Percentiles rank a stretch among this genome's conserved stretches.
Evolutionary conservation across 2,797 vertebrate genomes (phyloP).

Genomic region (Peromyscus attwateri): DNA sequence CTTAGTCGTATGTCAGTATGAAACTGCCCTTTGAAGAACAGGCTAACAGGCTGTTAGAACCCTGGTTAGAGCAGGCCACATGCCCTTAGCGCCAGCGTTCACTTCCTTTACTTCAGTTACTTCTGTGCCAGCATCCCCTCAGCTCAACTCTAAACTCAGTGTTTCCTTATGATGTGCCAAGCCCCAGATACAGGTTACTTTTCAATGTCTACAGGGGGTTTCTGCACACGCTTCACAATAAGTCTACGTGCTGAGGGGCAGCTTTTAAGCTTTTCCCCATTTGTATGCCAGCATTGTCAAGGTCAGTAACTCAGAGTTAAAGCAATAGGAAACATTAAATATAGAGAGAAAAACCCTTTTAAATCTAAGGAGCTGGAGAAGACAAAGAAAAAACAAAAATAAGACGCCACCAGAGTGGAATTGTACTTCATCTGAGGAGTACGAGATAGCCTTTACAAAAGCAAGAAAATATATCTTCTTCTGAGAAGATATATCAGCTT

Average conservation of each 20-base stretch:
- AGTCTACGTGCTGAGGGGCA: neutral
- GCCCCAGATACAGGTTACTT: neutral
- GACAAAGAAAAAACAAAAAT: neutral
- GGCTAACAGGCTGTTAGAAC: neutral
- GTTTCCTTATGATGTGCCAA: neutral
- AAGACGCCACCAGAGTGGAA: neutral
- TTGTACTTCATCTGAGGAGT: neutral
- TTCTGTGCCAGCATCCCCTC: neutral
- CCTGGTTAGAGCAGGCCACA: neutral
- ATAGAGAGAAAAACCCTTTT: neutral
- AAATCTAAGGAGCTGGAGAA: neutral
- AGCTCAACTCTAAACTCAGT: neutral
- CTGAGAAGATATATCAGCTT: neutral
- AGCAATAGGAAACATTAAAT: neutral
- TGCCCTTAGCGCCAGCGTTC: neutral
- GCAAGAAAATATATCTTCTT: neutral
- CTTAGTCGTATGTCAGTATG: too few relatives aligned
- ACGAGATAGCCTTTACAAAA: neutral
- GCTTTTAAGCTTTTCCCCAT: neutral
- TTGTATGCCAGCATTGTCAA: neutral
- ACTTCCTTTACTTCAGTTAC: neutral
- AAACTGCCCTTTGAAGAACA: neutral
- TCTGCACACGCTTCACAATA: neutral
- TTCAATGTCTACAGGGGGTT: neutral
- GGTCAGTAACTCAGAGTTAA: conserved; percentile 11